Percentiles rank a stretch among this genome's conserved stretches.
phyloP scores from a whole-genome alignment of 2,888 invertebrate genomes.

The Acronicta leporina region DNA sequence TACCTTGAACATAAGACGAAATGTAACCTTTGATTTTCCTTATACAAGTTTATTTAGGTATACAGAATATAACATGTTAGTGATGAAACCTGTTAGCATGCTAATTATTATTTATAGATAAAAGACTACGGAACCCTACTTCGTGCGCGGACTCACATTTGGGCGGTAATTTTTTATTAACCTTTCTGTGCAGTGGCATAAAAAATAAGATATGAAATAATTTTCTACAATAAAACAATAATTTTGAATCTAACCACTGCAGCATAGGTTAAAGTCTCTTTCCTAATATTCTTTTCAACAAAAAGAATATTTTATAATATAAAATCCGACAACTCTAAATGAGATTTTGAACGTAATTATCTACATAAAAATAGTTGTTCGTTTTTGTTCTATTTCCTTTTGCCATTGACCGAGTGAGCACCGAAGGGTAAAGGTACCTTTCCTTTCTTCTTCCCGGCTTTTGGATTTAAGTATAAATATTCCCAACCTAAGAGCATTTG shows the following conservation, averaged over 20 bases:
- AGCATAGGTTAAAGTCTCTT: constrained; percentile 46
- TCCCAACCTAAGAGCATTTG: constrained; percentile 14
- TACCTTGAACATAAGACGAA: no score
- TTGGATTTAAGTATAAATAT: background rate
- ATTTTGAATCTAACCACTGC: constrained; percentile 43
- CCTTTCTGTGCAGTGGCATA: constrained; percentile 38
- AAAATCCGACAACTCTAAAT: constrained; percentile 31
- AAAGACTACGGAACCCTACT: constrained; percentile 25
- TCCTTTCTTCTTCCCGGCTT: background rate
- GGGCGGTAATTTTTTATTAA: constrained; percentile 41
- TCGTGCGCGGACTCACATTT: constrained; percentile 11
- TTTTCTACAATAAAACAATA: constrained; percentile 34
- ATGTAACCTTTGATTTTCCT: no score
- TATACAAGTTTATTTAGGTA: no score
- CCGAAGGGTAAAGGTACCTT: background rate
- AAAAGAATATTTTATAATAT: constrained; percentile 21
- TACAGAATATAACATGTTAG: no score
- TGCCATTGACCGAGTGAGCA: background rate
- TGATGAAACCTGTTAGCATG: no score
- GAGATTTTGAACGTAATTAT: constrained; percentile 21
- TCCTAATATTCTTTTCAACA: constrained; percentile 22
- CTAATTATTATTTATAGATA: constrained; percentile 8
- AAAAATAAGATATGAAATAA: constrained; percentile 31
- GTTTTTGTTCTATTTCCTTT: constrained; percentile 18
- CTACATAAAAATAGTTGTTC: constrained; percentile 33